phyloP scores from a whole-genome alignment of 2,888 invertebrate species.

The Hypena proboscidalis region DNA sequence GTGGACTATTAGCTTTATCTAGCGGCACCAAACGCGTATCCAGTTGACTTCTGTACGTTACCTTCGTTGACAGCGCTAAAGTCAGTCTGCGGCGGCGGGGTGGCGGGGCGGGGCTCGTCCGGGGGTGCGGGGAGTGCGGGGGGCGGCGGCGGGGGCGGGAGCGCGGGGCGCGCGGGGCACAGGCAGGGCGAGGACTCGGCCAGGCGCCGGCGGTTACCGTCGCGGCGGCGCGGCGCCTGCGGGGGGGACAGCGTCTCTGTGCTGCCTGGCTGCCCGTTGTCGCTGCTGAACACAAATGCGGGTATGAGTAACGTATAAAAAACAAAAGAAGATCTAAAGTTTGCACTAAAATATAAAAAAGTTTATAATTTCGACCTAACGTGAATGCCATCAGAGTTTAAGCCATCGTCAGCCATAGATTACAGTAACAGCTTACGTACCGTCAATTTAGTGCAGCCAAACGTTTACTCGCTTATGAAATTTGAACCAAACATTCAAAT shows the following conservation, averaged over 20 bases:
- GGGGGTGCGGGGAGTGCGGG: conserved; percentile 32
- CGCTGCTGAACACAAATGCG: conserved; percentile 68
- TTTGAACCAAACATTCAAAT: too few relatives aligned
- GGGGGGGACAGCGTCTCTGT: conserved; percentile 64
- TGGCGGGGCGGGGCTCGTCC: conserved; percentile 24
- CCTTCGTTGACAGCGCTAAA: conserved; percentile 84
- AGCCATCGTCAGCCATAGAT: too few relatives aligned
- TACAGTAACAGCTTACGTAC: too few relatives aligned
- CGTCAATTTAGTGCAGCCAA: too few relatives aligned
- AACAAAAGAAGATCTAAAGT: too few relatives aligned
- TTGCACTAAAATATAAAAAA: too few relatives aligned
- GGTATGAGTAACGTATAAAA: conserved; percentile 20
- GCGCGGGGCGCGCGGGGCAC: conserved; percentile 63
- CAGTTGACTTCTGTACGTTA: conserved; percentile 74
- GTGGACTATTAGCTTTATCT: conserved; percentile 2
- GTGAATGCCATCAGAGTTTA: too few relatives aligned
- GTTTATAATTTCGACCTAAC: too few relatives aligned
- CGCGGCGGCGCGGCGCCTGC: conserved; percentile 48
- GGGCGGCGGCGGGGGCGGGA: conserved; percentile 68
- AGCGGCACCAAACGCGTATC: conserved; percentile 26
- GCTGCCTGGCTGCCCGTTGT: conserved; percentile 69
- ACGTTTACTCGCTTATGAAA: too few relatives aligned
- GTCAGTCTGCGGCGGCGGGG: conserved; percentile 52
- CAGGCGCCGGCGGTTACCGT: conserved; percentile 61
- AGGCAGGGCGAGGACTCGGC: conserved; percentile 76